Conservation (phyloP, 2,888 invertebrate genomes). For the Plagodis dolabraria region DNA sequence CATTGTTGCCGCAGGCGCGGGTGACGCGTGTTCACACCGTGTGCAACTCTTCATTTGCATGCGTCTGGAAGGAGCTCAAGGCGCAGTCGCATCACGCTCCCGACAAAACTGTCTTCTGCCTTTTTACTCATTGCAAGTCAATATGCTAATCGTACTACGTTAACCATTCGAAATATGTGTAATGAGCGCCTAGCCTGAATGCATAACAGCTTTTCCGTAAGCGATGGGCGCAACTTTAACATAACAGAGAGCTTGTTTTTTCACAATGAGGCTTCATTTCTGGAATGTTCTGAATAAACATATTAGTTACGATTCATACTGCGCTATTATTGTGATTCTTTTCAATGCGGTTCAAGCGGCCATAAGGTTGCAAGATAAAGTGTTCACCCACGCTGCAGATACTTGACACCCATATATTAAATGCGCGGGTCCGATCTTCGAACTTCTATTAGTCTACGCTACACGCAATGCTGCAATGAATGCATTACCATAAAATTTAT, state of each 20-base stretch:
- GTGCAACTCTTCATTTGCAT: conserved; percentile 67
- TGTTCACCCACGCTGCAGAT: conserved; percentile 63
- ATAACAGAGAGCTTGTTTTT: conserved; percentile 20
- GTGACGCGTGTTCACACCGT: conserved; percentile 51
- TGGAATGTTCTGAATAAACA: conserved; percentile 23
- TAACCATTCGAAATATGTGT: conserved; percentile 53
- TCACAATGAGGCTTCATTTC: conserved; percentile 14
- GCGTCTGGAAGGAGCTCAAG: conserved; percentile 48
- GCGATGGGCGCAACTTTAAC: conserved; percentile 24
- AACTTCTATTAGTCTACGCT: conserved; percentile 61
- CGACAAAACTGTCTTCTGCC: conserved; percentile 57
- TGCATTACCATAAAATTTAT: conserved; percentile 73
- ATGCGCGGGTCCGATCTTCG: conserved; percentile 52
- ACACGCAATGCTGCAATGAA: conserved; percentile 59
- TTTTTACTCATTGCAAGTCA: conserved; percentile 73
- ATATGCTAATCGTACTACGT: conserved; percentile 60
- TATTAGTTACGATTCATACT: conserved; percentile 27
- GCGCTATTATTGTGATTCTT: conserved; percentile 31
- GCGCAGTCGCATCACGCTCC: conserved; percentile 55
- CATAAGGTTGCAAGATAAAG: conserved; percentile 47
- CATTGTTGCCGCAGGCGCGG: conserved; percentile 49
- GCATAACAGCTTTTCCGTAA: conserved; percentile 31
- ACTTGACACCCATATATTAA: conserved; percentile 66
- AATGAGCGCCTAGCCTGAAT: conserved; percentile 33
- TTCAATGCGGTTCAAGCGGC: conserved; percentile 26